Percentiles rank a stretch among this genome's conserved stretches.
Evolutionary conservation across 2,888 invertebrate genomes (phyloP).

Genomic region (Synanthedon andrenaeformis): DNA sequence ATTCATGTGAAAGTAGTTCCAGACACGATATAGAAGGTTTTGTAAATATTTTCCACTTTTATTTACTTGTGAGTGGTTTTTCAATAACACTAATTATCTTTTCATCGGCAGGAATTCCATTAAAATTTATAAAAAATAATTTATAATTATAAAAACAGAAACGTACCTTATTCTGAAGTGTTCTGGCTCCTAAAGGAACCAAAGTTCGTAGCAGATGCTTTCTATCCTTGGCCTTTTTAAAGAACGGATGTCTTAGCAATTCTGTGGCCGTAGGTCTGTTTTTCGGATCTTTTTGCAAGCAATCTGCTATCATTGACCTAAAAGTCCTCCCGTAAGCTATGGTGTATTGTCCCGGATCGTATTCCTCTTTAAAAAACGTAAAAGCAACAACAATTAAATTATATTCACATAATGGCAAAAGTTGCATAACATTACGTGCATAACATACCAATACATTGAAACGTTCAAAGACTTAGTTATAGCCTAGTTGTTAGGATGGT

Average conservation of each 20-base stretch:
- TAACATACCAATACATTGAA: no score
- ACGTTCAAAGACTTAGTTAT: no score
- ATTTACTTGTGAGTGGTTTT: no score
- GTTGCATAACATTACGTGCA: no score
- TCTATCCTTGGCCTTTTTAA: slow-evolving; percentile 96
- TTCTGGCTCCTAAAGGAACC: slow-evolving; percentile 86
- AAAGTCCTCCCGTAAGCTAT: slow-evolving; percentile 96
- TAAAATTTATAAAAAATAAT: no score
- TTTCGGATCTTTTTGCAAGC: slow-evolving; percentile 94
- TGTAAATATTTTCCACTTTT: no score
- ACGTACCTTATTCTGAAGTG: slow-evolving; percentile 88
- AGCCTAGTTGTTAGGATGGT: no score
- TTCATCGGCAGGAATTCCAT: no score
- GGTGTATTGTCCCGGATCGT: slow-evolving; percentile 96
- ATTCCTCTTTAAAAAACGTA: slow-evolving; percentile 70
- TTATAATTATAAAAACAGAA: background rate
- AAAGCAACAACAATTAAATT: no score
- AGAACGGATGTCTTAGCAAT: slow-evolving; percentile 95
- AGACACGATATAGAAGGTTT: no score
- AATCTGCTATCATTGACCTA: slow-evolving; percentile 96
- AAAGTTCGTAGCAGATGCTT: slow-evolving; percentile 88
- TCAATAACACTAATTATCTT: no score
- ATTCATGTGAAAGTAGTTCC: no score
- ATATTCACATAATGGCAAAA: slow-evolving; percentile 1
- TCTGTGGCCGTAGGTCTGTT: slow-evolving; percentile 96